Evolutionary conservation across 2,888 invertebrate species (phyloP), one percentile per base, ranked within the genome.

Genomic region (Xanthia icteritia): DNA sequence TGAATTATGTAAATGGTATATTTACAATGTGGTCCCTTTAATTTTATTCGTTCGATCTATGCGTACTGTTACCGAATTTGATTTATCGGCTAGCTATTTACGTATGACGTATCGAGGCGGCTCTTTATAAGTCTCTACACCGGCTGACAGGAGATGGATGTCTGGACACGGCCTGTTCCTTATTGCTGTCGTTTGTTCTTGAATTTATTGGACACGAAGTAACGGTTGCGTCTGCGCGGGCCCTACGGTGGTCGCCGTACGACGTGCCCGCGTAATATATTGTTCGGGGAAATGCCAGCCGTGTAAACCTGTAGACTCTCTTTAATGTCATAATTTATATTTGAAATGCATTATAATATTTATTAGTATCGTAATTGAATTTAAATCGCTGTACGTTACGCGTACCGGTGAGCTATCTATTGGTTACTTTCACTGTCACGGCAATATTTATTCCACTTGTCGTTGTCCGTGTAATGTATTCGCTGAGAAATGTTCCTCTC

Each of bases 151-250:
- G 91, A 94, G 95, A 96, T 94, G 93, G 94, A 96, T 95, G 94
- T 92, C 91, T 91, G 90, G 91, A 91, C 90, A 86, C 89, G 86
- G 88, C 88, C 84, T 90, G 93, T 95, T 93, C 94, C 94, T 95
- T 93, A 94, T 94, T 93, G 94, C 94, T 92, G 95, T 95, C 94
- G 94, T 94, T 96, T 94, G 93, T 94, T 94, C 93, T 93, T 93
- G 92, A 93, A 95, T 96, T 95, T 96, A 96, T 96, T 95, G 94
- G 93, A 93, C 94, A 95, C 95, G 95, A 94, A 94, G 92, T 95
- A 95, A 95, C 94, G 94, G 95, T 93, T 91, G 92, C 91, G 89
- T 90, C 89, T 88, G 86, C 88, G 87, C 85, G 82, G 91, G 88
- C 88, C 91, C 90, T 91, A 87, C 90, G 91, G 91, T 92, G 92